These are phyloP conservation scores for Idaea biselata DNA, from an alignment of 2,888 invertebrate species.

Conservation along the genomic window DNA sequence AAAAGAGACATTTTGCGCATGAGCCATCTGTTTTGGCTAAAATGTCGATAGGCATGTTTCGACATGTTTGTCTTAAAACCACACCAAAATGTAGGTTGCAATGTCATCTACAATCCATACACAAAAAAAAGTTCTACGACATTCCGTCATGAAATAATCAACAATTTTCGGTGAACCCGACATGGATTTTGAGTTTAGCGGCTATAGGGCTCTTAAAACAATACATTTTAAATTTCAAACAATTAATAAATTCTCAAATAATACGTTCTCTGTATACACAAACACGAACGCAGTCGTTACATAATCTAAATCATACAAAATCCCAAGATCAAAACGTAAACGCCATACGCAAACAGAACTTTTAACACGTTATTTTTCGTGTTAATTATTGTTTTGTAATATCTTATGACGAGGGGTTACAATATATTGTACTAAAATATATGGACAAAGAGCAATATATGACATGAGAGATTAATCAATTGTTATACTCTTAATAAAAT, in stretches of 20 bases:
- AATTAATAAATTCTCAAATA: slow-evolving; percentile 12
- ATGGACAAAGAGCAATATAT: slow-evolving; percentile 53
- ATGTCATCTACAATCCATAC: no score
- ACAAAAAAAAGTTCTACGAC: no score
- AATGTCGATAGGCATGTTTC: no score
- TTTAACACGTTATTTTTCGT: slow-evolving; percentile 25
- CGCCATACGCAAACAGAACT: slow-evolving; percentile 30
- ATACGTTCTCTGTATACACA: slow-evolving; percentile 17
- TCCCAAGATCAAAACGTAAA: slow-evolving; percentile 31
- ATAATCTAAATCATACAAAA: slow-evolving; percentile 21
- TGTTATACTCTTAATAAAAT: slow-evolving; percentile 10
- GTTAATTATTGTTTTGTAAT: slow-evolving; percentile 46
- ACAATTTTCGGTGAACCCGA: no score
- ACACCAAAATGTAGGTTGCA: no score
- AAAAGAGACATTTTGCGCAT: no score
- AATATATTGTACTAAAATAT: slow-evolving; percentile 12
- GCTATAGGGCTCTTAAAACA: no score
- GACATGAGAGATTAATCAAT: slow-evolving; percentile 31
- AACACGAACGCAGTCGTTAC: slow-evolving; percentile 11
- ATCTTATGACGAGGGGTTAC: slow-evolving; percentile 2
- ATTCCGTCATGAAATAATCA: no score
- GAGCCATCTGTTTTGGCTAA: no score
- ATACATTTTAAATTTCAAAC: slow-evolving; percentile 11
- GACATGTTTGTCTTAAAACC: no score
- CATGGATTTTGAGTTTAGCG: no score